phyloP scores from a whole-genome alignment of 2,797 vertebrate genomes.

The Periophthalmus magnuspinnatus region DNA sequence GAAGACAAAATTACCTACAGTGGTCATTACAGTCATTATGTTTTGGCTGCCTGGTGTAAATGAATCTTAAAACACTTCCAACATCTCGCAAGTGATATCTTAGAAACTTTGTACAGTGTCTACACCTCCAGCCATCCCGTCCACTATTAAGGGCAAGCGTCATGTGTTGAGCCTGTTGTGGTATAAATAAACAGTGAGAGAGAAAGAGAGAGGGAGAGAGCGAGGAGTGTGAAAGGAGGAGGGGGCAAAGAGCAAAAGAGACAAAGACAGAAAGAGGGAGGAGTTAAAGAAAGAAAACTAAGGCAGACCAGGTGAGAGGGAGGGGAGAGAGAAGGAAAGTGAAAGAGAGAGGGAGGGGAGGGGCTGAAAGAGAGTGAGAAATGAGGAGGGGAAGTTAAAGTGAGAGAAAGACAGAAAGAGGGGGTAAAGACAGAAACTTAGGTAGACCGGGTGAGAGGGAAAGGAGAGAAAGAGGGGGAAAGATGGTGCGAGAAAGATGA shows the following conservation, averaged over 20 bases:
- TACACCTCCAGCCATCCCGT: background rate
- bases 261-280: constrained; percentile 50
- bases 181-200: constrained; percentile 82
- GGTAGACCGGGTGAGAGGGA: background rate
- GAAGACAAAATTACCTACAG: no score
- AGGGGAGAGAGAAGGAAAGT: constrained; percentile 30
- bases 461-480: background rate
- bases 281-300: background rate
- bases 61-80: no score
- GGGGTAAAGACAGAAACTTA: no score
- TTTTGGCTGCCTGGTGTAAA: no score
- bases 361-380: no score
- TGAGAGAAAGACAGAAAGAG: constrained; percentile 37
- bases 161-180: constrained; percentile 48
- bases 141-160: constrained; percentile 57
- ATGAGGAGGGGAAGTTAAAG: background rate
- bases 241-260: no score
- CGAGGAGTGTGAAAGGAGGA: background rate
- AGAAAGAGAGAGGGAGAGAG: constrained; percentile 24
- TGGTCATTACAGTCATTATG: no score
- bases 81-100: no score
- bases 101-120: no score
- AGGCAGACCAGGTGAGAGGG: background rate
- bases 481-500: background rate
- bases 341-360: background rate